Conservation (phyloP, 2,888 invertebrate genomes). For the Diarsia mendica region DNA sequence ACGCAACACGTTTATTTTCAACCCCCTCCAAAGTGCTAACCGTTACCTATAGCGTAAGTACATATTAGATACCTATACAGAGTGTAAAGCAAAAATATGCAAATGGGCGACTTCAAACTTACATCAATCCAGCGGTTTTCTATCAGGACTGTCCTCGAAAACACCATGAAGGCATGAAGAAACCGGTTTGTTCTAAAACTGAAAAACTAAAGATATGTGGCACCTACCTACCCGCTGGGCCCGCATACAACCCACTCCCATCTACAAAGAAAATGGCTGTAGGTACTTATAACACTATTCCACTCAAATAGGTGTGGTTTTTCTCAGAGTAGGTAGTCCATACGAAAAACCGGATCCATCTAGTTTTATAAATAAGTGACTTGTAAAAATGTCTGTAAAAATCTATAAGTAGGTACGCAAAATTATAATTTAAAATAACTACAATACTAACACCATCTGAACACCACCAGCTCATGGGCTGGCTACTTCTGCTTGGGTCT, state of each 20-base stretch:
- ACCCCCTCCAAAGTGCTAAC: not conserved
- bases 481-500: slow-evolving; percentile 85
- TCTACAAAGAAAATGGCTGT: not conserved
- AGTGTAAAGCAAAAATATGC: not conserved
- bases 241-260: not conserved
- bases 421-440: no score
- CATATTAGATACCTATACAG: not conserved
- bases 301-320: no score
- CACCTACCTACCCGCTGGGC: not conserved
- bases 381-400: no score
- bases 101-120: not conserved
- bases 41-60: not conserved
- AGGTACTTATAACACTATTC: not conserved
- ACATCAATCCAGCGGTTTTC: no score
- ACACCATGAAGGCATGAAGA: no score
- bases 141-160: no score
- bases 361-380: no score
- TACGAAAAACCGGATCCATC: no score
- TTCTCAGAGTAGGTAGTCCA: no score
- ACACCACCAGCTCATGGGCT: slow-evolving; percentile 81
- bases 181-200: no score
- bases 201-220: no score
- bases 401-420: no score
- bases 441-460: not conserved
- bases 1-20: not conserved